Conservation (phyloP, 2,888 invertebrate genomes). For the Chironomus riparius region DNA sequence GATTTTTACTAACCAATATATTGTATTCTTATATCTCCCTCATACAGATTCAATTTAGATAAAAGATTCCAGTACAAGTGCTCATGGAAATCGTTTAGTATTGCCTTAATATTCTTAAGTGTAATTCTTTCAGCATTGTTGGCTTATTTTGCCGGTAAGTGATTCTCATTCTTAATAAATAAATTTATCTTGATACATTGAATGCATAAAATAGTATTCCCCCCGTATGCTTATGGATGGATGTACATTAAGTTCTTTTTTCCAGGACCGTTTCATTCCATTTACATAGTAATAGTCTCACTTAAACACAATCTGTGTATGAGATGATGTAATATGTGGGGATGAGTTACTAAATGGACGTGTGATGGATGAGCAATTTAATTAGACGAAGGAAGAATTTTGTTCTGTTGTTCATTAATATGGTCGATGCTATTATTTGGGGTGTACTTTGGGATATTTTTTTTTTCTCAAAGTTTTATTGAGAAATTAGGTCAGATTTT, state of each 20-base stretch:
- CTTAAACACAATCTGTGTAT: no score
- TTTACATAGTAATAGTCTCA: no score
- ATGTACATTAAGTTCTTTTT: no score
- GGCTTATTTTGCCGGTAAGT: slow-evolving; percentile 89
- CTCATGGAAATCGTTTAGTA: slow-evolving; percentile 94
- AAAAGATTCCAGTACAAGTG: slow-evolving; percentile 88
- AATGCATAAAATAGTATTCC: not conserved
- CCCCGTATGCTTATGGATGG: no score
- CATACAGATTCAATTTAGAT: slow-evolving; percentile 71
- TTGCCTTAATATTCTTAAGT: slow-evolving; percentile 82
- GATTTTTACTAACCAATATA: not conserved
- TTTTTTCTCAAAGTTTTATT: not conserved
- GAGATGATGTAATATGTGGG: no score
- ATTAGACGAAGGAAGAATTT: not conserved
- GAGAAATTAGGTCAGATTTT: no score
- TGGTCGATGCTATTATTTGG: not conserved
- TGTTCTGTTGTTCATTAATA: not conserved
- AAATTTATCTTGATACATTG: not conserved
- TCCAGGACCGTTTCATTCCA: no score
- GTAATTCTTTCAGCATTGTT: slow-evolving; percentile 87
- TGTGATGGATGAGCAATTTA: slow-evolving; percentile 11
- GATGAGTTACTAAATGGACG: not conserved
- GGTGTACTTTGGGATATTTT: not conserved
- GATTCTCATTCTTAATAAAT: slow-evolving; percentile 29
- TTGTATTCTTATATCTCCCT: slow-evolving; percentile 15